Evolutionary conservation across 2,888 invertebrate genomes (phyloP).

Genomic region (Encarsia formosa): DNA sequence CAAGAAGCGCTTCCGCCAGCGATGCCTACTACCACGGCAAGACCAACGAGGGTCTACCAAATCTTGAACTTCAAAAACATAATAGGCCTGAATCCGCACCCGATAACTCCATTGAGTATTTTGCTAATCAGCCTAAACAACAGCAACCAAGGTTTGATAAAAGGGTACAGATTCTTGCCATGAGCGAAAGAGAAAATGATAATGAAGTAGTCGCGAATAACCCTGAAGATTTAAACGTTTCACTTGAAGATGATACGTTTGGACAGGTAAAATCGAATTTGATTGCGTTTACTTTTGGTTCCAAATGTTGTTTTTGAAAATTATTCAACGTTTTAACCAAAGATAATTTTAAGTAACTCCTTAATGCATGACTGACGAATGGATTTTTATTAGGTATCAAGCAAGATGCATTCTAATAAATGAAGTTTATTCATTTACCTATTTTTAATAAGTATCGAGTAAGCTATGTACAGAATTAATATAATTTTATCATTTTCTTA

Average conservation of each 20-base stretch:
- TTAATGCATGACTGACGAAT: too few relatives aligned
- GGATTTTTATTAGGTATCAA: too few relatives aligned
- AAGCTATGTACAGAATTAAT: too few relatives aligned
- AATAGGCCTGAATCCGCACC: constrained; percentile 38
- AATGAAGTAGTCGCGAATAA: neutral
- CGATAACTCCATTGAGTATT: constrained; percentile 31
- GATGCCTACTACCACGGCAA: constrained; percentile 32
- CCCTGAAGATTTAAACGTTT: neutral
- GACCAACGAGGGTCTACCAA: neutral
- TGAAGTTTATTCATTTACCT: too few relatives aligned
- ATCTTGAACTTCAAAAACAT: constrained; percentile 7
- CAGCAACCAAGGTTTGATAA: constrained; percentile 2
- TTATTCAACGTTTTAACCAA: too few relatives aligned
- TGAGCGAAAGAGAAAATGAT: constrained; percentile 5
- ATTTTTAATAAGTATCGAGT: too few relatives aligned
- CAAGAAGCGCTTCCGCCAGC: constrained; percentile 38
- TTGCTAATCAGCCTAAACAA: constrained; percentile 16
- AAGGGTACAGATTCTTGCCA: constrained; percentile 20
- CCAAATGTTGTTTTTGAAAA: too few relatives aligned
- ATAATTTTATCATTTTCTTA: too few relatives aligned
- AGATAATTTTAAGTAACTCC: too few relatives aligned
- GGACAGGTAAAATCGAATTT: constrained; percentile 11
- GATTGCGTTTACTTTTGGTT: too few relatives aligned
- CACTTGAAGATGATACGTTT: constrained; percentile 16
- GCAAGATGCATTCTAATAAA: too few relatives aligned